Evolutionary conservation across 1,140 invertebrate species (phyloP), one percentile per base, ranked within the genome.

Genomic region (Scaptomyza montana): DNA sequence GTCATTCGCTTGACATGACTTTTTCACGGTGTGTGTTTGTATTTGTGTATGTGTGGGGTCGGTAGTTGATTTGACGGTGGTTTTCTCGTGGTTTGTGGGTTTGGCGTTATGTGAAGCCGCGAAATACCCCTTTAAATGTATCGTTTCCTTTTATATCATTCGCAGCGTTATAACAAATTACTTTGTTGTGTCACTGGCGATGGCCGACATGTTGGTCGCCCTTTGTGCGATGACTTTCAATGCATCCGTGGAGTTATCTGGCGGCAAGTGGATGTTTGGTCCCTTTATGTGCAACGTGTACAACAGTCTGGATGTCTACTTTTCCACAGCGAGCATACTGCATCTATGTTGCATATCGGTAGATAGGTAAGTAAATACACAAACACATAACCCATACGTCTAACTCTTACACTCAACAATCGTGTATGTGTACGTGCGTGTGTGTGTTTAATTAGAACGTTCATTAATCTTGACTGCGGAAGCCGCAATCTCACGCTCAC

Each of bases 311-410:
- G 98, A 99, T 92, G 98, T 99, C 5, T 97, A 99, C 85, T 99
- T 98, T 91, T 98, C 97, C 36, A 99, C 97, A 7, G 97, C 97
- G 0, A 98, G 97, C 36, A 98, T 99, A 47, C 93, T 99, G 5
- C 98, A 99, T 92, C 93, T 99, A 6, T 98, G 98, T 91, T 99
- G 97, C 90, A 99, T 99, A 86, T 97, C 96, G 57, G 96, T 98
- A 25, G 98, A 99, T 92, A 94, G 98, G 77, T 92, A 66, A 85
- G 82, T 79, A 55, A 28, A 62, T 16, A 46, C 51, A 55, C 45
- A 49, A 41, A 3, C 5, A n/a, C 39, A 33, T 39, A 45, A n/a
- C 13, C 33, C 33, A 57, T 46, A 16, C 49, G 51, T 47, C 59
- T 21, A 54, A 36, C 33, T 36, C 7, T 9, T 9, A 36, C 7